These are phyloP conservation scores for Caenorhabditis zanzibari DNA, from an alignment of 2,888 invertebrate genomes.

Conservation along the genomic window DNA sequence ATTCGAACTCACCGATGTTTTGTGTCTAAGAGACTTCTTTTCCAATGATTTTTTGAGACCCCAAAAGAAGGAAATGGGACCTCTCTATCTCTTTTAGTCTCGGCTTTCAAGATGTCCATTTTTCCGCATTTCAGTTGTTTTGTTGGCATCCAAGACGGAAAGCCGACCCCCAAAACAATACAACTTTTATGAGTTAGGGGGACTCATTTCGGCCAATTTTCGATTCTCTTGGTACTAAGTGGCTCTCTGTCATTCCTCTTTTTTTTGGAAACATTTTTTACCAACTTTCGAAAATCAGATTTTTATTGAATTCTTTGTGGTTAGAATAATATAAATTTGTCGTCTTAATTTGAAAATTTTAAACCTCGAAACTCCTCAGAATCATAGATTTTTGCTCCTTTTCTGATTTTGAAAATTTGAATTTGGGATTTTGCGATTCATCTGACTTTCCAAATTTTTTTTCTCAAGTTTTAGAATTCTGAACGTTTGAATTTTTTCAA, in stretches of 20 bases:
- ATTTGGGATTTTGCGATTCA: no score
- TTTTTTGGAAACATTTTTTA: no score
- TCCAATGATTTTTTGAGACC: constrained; percentile 9
- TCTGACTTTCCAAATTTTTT: no score
- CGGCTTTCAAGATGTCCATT: constrained; percentile 52
- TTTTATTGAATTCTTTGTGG: no score
- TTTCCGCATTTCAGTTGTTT: constrained; percentile 2
- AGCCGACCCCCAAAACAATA: constrained; percentile 38
- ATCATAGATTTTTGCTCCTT: no score
- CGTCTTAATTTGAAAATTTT: no score
- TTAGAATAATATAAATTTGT: no score
- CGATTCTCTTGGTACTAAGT: background rate
- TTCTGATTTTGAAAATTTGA: no score
- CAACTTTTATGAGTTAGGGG: constrained; percentile 46
- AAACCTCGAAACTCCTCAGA: no score
- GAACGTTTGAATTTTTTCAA: no score
- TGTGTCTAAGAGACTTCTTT: background rate
- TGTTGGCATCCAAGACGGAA: background rate
- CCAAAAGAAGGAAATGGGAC: constrained; percentile 30
- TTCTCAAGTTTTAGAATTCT: no score
- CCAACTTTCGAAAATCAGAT: no score
- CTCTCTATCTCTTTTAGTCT: constrained; percentile 11
- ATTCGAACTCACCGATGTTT: constrained; percentile 51
- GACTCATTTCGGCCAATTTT: background rate
- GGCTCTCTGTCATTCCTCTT: background rate